Percentiles rank a stretch among this genome's conserved stretches.
Evolutionary conservation across 2,888 invertebrate genomes (phyloP).

Genomic region (Patella ulyssiponensis): DNA sequence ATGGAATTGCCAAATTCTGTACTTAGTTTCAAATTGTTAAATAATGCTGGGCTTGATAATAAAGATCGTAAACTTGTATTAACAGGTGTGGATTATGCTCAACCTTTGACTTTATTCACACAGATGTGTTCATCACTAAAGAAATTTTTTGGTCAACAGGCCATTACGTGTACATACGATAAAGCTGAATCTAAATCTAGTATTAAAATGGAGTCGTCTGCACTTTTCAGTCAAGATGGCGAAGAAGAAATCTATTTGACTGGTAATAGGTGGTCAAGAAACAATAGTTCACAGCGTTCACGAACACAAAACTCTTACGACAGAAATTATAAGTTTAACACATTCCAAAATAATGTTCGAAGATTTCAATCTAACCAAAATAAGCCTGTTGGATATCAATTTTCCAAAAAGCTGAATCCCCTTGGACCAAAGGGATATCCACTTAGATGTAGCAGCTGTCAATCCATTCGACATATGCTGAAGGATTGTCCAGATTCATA

Average conservation of each 20-base stretch:
- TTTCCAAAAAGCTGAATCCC: not conserved
- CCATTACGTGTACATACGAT: not conserved
- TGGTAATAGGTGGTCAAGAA: constrained; percentile 3
- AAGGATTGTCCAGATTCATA: not conserved
- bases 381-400: not conserved
- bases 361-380: not conserved
- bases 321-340: not conserved
- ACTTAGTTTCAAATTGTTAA: not conserved
- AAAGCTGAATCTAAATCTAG: not conserved
- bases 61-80: not conserved
- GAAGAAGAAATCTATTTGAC: not conserved
- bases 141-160: not conserved
- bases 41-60: not conserved
- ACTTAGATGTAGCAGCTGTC: not conserved
- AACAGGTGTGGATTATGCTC: not conserved
- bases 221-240: not conserved
- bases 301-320: not conserved
- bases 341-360: no score
- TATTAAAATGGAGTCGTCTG: not conserved
- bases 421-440: not conserved
- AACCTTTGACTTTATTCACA: not conserved
- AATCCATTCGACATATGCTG: not conserved
- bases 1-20: not conserved
- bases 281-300: not conserved
- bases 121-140: not conserved